A percentile compares a stretch with the other conserved stretches of the same genome.
phyloP scores from a whole-genome alignment of 2,797 vertebrate genomes.

The Glyptemys insculpta region DNA sequence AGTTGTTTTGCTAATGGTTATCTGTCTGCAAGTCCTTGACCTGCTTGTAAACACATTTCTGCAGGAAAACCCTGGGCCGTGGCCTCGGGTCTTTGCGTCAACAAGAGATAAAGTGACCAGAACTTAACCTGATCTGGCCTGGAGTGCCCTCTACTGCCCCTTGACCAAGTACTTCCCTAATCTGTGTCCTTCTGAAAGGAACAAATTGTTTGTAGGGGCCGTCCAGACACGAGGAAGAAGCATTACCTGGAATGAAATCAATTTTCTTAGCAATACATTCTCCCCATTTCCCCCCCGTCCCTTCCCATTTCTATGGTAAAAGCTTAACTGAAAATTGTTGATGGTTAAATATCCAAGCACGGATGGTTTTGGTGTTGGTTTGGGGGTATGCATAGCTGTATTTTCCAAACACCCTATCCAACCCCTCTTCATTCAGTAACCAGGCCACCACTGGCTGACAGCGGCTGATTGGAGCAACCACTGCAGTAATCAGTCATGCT shows the following conservation, averaged over 20 bases:
- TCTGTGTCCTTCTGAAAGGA: slow-evolving; percentile 82
- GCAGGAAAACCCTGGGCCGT: slow-evolving; percentile 88
- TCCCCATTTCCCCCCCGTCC: background rate
- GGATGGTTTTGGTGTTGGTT: background rate
- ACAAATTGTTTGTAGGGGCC: slow-evolving; percentile 29
- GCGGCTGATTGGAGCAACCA: background rate
- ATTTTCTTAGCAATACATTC: slow-evolving; percentile 31
- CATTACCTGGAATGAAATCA: slow-evolving; percentile 55
- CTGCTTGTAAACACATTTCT: slow-evolving; percentile 96
- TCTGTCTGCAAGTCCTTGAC: slow-evolving; percentile 98
- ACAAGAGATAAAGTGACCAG: slow-evolving; percentile 94
- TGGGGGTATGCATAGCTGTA: background rate
- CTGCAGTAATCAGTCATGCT: accelerated
- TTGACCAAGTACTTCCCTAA: slow-evolving; percentile 89
- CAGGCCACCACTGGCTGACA: background rate
- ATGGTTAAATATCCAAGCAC: background rate
- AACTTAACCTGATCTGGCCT: slow-evolving; percentile 94
- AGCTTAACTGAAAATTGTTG: background rate
- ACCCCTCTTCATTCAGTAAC: background rate
- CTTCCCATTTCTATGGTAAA: background rate
- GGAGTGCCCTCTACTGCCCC: slow-evolving; percentile 96
- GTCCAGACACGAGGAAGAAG: background rate
- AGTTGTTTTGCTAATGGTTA: slow-evolving; percentile 95
- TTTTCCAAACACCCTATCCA: accelerated
- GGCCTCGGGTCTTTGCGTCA: slow-evolving; percentile 93